Conservation (phyloP, 2,113 vertebrate genomes). For the Asarcornis scutulata region DNA sequence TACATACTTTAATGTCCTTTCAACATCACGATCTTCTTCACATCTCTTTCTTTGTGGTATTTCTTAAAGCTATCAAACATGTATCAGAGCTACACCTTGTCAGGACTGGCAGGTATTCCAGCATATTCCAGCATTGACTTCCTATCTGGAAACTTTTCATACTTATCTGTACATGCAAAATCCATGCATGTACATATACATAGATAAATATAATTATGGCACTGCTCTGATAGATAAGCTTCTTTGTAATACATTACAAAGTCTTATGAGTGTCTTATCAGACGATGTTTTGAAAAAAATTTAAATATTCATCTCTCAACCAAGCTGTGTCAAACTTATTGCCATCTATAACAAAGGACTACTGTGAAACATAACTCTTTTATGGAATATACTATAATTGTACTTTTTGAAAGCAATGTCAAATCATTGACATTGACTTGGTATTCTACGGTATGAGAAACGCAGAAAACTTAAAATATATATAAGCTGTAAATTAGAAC, state of each 20-base stretch:
- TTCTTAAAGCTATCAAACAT: neutral
- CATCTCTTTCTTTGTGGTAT: neutral
- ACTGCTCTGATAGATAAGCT: fast-evolving
- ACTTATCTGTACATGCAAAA: neutral
- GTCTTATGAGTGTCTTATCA: fast-evolving
- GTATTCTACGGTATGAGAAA: neutral
- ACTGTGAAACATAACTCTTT: conserved; percentile 19
- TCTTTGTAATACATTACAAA: neutral
- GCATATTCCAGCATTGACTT: neutral
- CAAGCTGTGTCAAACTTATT: neutral
- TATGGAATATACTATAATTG: conserved; percentile 5
- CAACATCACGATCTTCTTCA: neutral
- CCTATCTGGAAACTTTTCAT: neutral
- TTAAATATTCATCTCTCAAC: neutral
- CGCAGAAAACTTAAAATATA: neutral
- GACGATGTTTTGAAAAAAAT: neutral
- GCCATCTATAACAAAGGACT: conserved; percentile 32
- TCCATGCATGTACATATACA: too few relatives aligned
- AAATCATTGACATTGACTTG: conserved; percentile 46
- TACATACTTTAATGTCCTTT: neutral
- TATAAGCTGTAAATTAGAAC: conserved; percentile 18
- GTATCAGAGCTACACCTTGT: neutral
- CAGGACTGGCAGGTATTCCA: neutral
- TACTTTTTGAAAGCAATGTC: conserved; percentile 48
- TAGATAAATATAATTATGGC: neutral